These are phyloP conservation scores for Ephestia elutella DNA, from an alignment of 1,140 invertebrate genomes.

Conservation along the genomic window DNA sequence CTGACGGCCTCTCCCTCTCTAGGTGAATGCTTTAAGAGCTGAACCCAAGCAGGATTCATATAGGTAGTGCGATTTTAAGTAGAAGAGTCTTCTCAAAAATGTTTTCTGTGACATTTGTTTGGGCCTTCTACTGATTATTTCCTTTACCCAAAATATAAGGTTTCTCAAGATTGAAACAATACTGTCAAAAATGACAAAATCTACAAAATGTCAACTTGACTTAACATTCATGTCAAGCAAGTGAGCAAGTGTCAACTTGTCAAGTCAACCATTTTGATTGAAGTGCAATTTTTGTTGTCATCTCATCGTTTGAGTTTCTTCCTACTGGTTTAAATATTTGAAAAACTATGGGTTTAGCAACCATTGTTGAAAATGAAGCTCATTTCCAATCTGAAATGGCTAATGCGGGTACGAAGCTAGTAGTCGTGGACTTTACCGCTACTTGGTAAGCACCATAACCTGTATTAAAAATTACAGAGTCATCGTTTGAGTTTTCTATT, in stretches of 20 bases:
- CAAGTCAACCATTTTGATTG: conserved; percentile 44
- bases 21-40: no score
- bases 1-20: no score
- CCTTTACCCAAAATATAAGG: no score
- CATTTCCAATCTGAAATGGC: conserved; percentile 89
- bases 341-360: conserved; percentile 65
- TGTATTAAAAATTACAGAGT: conserved; percentile 38
- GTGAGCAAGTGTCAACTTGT: not conserved
- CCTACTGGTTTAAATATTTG: not conserved
- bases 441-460: conserved; percentile 81
- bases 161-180: no score
- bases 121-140: no score
- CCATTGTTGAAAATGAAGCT: conserved; percentile 78
- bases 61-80: no score
- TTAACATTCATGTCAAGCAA: no score
- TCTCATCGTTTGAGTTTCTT: conserved; percentile 17
- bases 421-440: conserved; percentile 95
- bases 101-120: no score
- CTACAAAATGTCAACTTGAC: no score
- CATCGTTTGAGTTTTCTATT: conserved; percentile 32
- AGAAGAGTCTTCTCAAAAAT: no score
- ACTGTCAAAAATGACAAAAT: no score
- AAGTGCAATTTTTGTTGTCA: conserved; percentile 31
- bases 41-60: no score
- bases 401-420: conserved; percentile 88